Evolutionary conservation across 2,888 invertebrate species (phyloP).

Genomic region (Blastobasis lacticolella): DNA sequence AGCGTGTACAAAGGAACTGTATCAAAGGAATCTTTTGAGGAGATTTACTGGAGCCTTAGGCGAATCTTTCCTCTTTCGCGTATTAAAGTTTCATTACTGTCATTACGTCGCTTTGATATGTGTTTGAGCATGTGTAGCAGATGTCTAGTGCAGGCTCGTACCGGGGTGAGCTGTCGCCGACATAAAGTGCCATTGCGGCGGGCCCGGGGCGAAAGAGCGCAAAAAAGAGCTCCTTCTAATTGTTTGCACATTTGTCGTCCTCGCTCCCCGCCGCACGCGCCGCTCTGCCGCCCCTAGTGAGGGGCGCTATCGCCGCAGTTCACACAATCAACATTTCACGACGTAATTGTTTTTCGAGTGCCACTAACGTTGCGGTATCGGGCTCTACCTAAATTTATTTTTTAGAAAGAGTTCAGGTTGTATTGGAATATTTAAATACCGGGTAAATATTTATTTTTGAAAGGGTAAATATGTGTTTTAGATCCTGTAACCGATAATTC

Average conservation of each 20-base stretch:
- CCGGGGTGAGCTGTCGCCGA: conserved; percentile 52
- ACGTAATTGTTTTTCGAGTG: conserved; percentile 4
- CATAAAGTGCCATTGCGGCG: conserved; percentile 59
- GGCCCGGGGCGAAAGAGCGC: conserved; percentile 29
- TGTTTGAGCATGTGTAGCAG: conserved; percentile 48
- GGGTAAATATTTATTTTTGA: too few relatives aligned
- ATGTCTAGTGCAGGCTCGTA: conserved; percentile 55
- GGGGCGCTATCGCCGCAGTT: conserved; percentile 10
- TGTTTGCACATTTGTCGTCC: conserved; percentile 69
- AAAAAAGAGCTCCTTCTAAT: conserved; percentile 64
- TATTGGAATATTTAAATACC: too few relatives aligned
- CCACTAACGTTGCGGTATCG: too few relatives aligned
- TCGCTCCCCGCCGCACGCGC: conserved; percentile 28
- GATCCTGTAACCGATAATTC: too few relatives aligned
- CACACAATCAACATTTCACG: conserved; percentile 2
- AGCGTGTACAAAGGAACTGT: conserved; percentile 42
- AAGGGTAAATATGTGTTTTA: too few relatives aligned
- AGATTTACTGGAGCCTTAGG: conserved; percentile 33
- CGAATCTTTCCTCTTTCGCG: neutral
- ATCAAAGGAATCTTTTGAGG: conserved; percentile 41
- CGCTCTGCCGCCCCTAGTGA: conserved; percentile 15
- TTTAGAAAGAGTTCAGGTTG: too few relatives aligned
- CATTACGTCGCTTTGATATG: conserved; percentile 39
- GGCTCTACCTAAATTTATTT: too few relatives aligned
- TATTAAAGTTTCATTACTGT: conserved; percentile 22